Evolutionary conservation across 2,113 vertebrate genomes (phyloP), one percentile per base, ranked within the genome.

Genomic region (Cacatua alba): DNA sequence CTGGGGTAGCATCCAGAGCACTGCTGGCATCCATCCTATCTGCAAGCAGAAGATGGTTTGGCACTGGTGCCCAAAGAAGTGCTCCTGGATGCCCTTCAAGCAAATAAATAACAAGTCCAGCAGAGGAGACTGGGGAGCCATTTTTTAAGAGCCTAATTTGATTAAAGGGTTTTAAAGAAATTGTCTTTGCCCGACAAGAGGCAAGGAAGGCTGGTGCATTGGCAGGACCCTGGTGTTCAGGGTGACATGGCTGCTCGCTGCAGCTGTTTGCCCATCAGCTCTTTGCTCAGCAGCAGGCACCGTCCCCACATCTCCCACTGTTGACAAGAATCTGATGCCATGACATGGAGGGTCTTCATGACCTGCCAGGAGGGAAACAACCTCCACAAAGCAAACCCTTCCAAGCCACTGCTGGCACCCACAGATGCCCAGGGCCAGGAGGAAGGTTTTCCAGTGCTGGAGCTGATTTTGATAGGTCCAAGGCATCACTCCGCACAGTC

Each of bases 41-140:
- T 68, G 37, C 46, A 52, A 51, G 44, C 23, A 76, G 70, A 65
- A 57, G 49, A 57, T 7, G 12, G 19, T 33, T 86, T 78, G 93
- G 87, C 90, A 80, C 69, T 33, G n/a, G 28, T 69, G 35, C 52
- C 67, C 48, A 41, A 44, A 83, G 60, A 91, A 82, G 17, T 28
- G 19, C 59, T 97, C n/a, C 92, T 94, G 95, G 85, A 65, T 86
- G 90, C 49, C 75, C 80, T 95, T 94, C 96, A 88, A 90, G 46
- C 26, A 86, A 69, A 77, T 33, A 76, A 93, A 88, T 57, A 82
- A 64, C 17, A 53, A 59, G 24, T 91, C 59, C 71, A 75, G 59
- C 39, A 70, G 67, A 63, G 29, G 46, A 95, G 67, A 60, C 60
- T 60, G 1, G 6, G 71, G 29, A 90, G 4, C n/a, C 1, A 0